Conservation (phyloP, 2,797 vertebrate genomes). For the Malacoraja senta region DNA sequence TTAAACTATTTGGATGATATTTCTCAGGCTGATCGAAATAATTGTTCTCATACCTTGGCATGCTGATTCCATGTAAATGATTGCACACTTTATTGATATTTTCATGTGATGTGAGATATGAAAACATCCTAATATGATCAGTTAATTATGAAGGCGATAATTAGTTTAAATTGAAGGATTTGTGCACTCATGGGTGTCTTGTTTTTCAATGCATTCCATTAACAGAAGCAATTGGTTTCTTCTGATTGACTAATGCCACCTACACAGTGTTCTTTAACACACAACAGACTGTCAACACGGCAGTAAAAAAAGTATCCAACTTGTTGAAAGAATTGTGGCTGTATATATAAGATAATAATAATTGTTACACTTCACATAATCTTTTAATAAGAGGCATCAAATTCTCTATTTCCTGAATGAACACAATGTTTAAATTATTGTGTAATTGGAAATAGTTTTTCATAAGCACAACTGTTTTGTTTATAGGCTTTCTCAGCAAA, state of each 20-base stretch:
- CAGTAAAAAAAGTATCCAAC: neutral
- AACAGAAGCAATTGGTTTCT: slow-evolving; percentile 33
- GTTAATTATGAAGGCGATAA: slow-evolving; percentile 32
- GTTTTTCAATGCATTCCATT: slow-evolving; percentile 15
- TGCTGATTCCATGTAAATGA: slow-evolving; percentile 8
- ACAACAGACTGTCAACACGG: slow-evolving; percentile 4
- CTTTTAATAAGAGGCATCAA: neutral
- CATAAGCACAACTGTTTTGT: neutral
- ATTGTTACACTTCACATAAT: neutral
- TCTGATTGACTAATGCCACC: slow-evolving; percentile 32
- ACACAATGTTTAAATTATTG: neutral
- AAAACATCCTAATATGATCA: slow-evolving; percentile 34
- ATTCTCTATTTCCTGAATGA: neutral
- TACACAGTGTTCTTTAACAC: slow-evolving; percentile 26
- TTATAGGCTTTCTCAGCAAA: neutral
- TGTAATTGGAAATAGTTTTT: neutral
- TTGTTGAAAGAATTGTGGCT: neutral
- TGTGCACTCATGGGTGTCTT: slow-evolving; percentile 29
- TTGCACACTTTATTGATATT: slow-evolving; percentile 30
- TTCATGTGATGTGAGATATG: slow-evolving; percentile 26
- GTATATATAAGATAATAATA: neutral
- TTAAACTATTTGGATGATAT: neutral
- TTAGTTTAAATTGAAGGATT: slow-evolving; percentile 35
- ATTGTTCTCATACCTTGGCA: slow-evolving; percentile 14
- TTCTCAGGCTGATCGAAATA: neutral